phyloP scores from a whole-genome alignment of 2,797 vertebrate genomes.

The Pachyuromys duprasi region DNA sequence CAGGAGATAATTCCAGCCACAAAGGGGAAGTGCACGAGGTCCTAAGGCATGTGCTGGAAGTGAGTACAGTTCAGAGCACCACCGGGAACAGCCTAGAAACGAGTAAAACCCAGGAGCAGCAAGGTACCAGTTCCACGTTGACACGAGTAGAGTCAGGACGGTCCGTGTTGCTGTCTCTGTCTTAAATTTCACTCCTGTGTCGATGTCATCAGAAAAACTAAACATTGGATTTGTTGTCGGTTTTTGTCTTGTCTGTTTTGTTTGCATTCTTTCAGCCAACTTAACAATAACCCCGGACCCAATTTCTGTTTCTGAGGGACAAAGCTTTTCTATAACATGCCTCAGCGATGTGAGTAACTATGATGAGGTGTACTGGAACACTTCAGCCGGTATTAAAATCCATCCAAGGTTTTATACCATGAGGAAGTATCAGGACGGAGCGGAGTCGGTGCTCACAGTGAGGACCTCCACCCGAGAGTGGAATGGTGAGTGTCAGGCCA shows the following conservation, averaged over 20 bases:
- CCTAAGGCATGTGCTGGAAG: conserved; percentile 74
- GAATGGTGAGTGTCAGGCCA: conserved; percentile 82
- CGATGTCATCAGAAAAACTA: conserved; percentile 62
- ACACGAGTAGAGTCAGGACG: conserved; percentile 54
- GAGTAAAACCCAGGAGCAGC: conserved; percentile 74
- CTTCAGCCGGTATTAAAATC: conserved; percentile 80
- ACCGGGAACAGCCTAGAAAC: conserved; percentile 78
- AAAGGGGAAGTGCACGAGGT: conserved; percentile 66
- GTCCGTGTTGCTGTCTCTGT: conserved; percentile 52
- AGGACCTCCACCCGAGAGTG: conserved; percentile 77
- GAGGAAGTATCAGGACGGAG: background rate
- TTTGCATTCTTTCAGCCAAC: conserved; percentile 82
- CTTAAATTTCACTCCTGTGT: conserved; percentile 46
- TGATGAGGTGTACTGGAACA: conserved; percentile 85
- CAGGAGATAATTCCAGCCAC: conserved; percentile 80
- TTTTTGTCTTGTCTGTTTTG: conserved; percentile 76
- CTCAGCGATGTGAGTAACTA: conserved; percentile 83
- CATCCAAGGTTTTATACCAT: conserved; percentile 59
- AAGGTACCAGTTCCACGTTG: conserved; percentile 67
- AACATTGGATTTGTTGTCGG: conserved; percentile 60
- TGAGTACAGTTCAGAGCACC: conserved; percentile 81
- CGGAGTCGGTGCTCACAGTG: conserved; percentile 80
- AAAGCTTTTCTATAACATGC: conserved; percentile 82
- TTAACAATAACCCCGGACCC: conserved; percentile 78
- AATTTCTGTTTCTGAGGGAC: conserved; percentile 84